These are phyloP conservation scores for Leucosticte australis DNA, from an alignment of 2,113 vertebrate genomes.

Conservation along the genomic window DNA sequence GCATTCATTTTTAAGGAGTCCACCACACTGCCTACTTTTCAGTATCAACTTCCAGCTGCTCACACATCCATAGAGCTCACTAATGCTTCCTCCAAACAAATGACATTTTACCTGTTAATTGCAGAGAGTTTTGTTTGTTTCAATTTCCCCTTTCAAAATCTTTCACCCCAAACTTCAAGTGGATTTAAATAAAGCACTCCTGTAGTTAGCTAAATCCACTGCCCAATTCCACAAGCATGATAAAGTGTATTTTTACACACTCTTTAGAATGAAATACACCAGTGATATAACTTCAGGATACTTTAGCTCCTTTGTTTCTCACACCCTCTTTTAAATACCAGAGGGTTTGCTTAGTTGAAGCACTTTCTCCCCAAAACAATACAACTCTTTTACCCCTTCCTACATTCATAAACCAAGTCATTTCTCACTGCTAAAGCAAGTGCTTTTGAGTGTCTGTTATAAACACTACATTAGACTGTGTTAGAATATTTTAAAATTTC, in stretches of 20 bases:
- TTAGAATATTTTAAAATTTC: neutral
- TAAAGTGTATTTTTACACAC: neutral
- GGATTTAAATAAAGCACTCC: slow-evolving; percentile 10
- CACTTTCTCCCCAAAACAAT: slow-evolving; percentile 10
- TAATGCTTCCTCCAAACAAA: neutral
- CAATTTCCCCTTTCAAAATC: neutral
- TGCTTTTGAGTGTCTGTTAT: neutral
- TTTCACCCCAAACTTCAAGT: neutral
- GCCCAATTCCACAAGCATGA: neutral
- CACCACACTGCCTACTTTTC: neutral
- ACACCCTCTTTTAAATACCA: neutral
- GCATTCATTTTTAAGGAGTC: neutral
- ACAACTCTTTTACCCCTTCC: neutral
- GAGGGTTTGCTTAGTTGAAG: neutral
- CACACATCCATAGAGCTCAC: neutral
- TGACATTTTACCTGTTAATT: neutral
- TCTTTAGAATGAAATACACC: neutral
- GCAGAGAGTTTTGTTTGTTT: neutral
- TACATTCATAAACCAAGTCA: neutral
- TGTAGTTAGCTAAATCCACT: neutral
- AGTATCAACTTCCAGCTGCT: neutral
- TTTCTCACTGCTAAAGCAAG: slow-evolving; percentile 6
- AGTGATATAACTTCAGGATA: slow-evolving; percentile 8
- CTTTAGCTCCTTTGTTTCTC: slow-evolving; percentile 42
- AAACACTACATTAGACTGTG: neutral